phyloP scores from a whole-genome alignment of 2,888 invertebrate species.

The Diaphora mendica region DNA sequence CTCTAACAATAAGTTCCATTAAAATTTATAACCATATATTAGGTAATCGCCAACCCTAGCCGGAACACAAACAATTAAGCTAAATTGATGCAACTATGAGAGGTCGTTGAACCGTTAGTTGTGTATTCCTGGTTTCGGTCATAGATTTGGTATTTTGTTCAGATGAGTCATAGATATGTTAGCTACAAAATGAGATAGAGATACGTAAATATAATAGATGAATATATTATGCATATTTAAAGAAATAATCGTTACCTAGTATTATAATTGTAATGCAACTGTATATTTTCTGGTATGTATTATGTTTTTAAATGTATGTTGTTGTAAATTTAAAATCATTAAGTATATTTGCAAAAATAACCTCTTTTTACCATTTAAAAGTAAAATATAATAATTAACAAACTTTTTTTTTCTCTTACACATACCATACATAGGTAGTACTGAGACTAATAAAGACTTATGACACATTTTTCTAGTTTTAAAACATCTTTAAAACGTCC shows the following conservation, averaged over 20 bases:
- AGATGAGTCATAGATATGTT: conserved; percentile 13
- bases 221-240: background rate
- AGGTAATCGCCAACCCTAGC: conserved; percentile 39
- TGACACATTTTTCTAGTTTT: background rate
- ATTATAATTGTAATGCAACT: background rate
- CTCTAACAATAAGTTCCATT: background rate
- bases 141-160: conserved; percentile 34
- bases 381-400: too few relatives aligned
- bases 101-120: conserved; percentile 67
- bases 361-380: too few relatives aligned
- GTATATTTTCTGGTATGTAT: too few relatives aligned
- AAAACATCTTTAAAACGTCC: background rate
- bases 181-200: background rate
- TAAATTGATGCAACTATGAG: conserved; percentile 76
- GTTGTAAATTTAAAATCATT: background rate
- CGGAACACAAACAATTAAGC: conserved; percentile 74
- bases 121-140: conserved; percentile 70
- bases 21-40: conserved; percentile 4
- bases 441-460: background rate
- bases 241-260: background rate
- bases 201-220: background rate
- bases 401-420: too few relatives aligned
- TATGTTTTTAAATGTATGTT: background rate
- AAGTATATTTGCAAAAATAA: too few relatives aligned
- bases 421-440: too few relatives aligned